Conservation (phyloP, 2,797 vertebrate species). For the Stomatorhinus walkeri region DNA sequence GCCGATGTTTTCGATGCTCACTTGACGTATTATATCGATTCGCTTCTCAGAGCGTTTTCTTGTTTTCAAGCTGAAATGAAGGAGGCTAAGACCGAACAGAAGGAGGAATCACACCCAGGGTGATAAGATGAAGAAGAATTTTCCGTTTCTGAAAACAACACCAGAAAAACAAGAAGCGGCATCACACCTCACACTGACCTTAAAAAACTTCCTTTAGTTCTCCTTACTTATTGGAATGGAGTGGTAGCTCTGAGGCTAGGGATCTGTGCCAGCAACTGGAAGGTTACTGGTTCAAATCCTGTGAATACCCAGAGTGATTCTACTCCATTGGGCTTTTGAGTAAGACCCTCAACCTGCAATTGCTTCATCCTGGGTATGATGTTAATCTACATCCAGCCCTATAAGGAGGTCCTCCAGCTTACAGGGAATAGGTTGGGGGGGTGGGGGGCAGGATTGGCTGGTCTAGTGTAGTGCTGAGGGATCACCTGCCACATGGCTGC, state of each 20-base stretch:
- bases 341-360: no score
- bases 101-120: not conserved
- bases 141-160: not conserved
- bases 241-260: not conserved
- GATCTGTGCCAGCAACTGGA: not conserved
- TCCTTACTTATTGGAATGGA: not conserved
- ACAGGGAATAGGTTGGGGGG: no score
- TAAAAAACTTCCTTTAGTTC: not conserved
- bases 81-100: not conserved
- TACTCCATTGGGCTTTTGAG: no score
- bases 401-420: not conserved
- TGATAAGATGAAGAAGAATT: not conserved
- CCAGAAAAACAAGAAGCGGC: not conserved
- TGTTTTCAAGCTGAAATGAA: not conserved
- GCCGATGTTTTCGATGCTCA: not conserved
- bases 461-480: not conserved
- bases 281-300: not conserved
- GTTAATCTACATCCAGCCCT: no score
- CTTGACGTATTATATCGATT: not conserved
- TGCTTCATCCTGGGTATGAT: no score
- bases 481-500: not conserved
- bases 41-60: not conserved
- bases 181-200: not conserved
- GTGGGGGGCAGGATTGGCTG: not conserved
- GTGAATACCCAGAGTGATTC: no score